These are phyloP conservation scores for Phalacrocorax brasilianus DNA, from an alignment of 2,113 vertebrate genomes.

Conservation along the genomic window DNA sequence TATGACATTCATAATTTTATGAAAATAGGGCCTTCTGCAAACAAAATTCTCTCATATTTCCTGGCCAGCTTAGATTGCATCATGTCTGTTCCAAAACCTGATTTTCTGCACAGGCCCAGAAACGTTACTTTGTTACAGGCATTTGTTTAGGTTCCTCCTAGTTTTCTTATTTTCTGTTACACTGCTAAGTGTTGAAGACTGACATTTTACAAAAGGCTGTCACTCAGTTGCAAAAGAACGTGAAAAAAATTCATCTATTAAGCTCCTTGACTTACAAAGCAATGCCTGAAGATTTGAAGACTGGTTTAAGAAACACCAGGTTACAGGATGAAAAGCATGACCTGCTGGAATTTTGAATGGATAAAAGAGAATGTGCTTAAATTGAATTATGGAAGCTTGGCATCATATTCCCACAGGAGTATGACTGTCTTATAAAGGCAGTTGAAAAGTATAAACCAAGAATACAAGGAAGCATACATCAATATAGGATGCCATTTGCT, in stretches of 20 bases:
- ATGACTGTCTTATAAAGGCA: not conserved
- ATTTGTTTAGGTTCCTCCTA: not conserved
- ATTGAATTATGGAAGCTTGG: not conserved
- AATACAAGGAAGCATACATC: not conserved
- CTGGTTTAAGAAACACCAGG: not conserved
- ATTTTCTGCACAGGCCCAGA: not conserved
- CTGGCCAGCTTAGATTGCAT: not conserved
- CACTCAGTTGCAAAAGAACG: not conserved
- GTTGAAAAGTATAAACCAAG: not conserved
- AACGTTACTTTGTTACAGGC: not conserved
- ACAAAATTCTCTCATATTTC: not conserved
- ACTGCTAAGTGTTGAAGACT: not conserved
- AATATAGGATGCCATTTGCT: not conserved
- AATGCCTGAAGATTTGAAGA: not conserved
- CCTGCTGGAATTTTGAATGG: constrained; percentile 11
- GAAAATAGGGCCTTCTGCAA: not conserved
- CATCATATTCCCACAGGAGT: not conserved
- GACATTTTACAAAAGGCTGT: not conserved
- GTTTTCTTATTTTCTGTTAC: not conserved
- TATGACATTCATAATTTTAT: no score
- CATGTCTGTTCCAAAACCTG: not conserved
- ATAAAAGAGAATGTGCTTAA: constrained; percentile 1
- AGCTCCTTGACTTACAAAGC: not conserved
- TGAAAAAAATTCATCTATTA: not conserved
- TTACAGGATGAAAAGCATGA: constrained; percentile 27